Evolutionary conservation across 2,797 vertebrate genomes (phyloP).

Genomic region (Glossophaga mutica): DNA sequence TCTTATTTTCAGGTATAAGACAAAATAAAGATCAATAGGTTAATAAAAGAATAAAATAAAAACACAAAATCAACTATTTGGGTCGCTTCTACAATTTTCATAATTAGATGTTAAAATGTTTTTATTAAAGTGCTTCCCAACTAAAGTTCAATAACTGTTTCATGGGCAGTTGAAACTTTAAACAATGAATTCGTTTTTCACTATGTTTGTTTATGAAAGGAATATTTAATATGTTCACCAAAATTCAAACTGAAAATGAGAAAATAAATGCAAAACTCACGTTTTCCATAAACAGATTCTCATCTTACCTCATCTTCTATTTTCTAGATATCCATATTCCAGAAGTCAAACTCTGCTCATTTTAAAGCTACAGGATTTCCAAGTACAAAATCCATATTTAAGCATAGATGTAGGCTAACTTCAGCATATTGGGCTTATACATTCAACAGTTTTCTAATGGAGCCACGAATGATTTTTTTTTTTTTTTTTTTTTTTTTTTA

Average conservation of each 20-base stretch:
- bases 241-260: conserved; percentile 28
- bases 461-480: neutral
- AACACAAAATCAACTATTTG: conserved; percentile 20
- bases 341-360: conserved; percentile 20
- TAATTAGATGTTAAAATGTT: conserved; percentile 53
- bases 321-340: neutral
- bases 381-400: conserved; percentile 1
- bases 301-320: conserved; percentile 5
- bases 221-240: conserved; percentile 22
- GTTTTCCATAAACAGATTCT: conserved; percentile 11
- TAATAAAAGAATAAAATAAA: conserved; percentile 57
- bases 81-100: conserved; percentile 50
- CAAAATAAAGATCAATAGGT: conserved; percentile 56
- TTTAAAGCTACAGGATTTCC: neutral
- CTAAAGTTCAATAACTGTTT: conserved; percentile 37
- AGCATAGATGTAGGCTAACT: neutral
- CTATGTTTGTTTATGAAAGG: neutral
- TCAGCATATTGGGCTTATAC: neutral
- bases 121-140: conserved; percentile 40
- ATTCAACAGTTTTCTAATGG: neutral
- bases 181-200: conserved; percentile 26
- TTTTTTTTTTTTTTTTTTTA: conserved; percentile 12
- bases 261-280: conserved; percentile 30
- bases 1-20: conserved; percentile 65
- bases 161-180: conserved; percentile 25